These are phyloP conservation scores for Scaeva pyrastri DNA, from an alignment of 2,888 invertebrate species.

Conservation along the genomic window DNA sequence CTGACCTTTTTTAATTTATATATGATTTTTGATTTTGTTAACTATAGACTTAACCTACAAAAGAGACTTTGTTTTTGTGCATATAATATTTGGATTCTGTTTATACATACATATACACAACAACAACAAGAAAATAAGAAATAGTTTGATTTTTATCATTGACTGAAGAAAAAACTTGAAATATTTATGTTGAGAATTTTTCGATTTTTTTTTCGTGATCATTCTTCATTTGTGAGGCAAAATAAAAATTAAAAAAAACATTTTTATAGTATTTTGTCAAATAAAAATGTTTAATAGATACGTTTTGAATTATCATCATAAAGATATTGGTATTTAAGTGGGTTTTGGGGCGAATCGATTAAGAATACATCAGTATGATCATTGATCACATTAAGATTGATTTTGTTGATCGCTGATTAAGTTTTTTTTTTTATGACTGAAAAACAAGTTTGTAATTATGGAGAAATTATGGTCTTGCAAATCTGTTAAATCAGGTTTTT, in stretches of 20 bases:
- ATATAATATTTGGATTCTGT: no score
- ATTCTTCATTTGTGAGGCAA: slow-evolving; percentile 2
- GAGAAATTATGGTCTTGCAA: no score
- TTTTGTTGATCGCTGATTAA: background rate
- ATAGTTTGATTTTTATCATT: slow-evolving; percentile 33
- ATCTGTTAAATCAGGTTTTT: no score
- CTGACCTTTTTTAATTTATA: slow-evolving; percentile 33
- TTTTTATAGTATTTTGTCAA: slow-evolving; percentile 37
- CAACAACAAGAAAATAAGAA: no score
- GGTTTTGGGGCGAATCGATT: slow-evolving; percentile 10
- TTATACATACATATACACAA: no score
- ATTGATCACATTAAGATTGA: slow-evolving; percentile 15
- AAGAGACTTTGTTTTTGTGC: slow-evolving; percentile 14
- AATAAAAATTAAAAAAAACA: slow-evolving; percentile 8
- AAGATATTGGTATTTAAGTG: slow-evolving; percentile 8
- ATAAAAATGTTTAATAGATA: slow-evolving; percentile 27
- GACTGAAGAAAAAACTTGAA: background rate
- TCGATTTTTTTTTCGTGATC: background rate
- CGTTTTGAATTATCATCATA: slow-evolving; percentile 17
- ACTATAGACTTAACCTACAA: no score
- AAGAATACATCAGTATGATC: background rate
- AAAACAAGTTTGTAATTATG: no score
- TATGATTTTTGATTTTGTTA: slow-evolving; percentile 29
- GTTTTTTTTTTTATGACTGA: background rate
- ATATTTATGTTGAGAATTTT: slow-evolving; percentile 13